Evolutionary conservation across 2,888 invertebrate genomes (phyloP).

Genomic region (Noctua comes): DNA sequence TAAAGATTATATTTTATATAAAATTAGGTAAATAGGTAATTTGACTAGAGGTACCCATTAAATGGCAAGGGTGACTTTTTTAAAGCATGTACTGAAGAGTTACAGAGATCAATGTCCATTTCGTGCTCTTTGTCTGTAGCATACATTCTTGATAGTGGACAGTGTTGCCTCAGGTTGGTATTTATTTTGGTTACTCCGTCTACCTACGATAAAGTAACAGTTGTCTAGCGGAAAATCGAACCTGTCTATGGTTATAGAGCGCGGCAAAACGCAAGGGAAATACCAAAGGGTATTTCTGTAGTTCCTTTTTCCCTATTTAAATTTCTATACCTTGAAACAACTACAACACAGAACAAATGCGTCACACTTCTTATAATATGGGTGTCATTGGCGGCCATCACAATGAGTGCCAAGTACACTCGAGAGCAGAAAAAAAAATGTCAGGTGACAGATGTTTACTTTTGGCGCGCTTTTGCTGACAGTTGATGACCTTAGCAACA

Average conservation of each 20-base stretch:
- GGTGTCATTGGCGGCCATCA: constrained; percentile 19
- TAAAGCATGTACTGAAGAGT: too few relatives aligned
- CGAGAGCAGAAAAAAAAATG: constrained; percentile 17
- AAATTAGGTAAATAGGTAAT: too few relatives aligned
- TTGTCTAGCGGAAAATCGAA: not conserved
- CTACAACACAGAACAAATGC: not conserved
- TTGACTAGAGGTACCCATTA: too few relatives aligned
- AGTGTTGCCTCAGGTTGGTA: too few relatives aligned
- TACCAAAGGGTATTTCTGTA: too few relatives aligned
- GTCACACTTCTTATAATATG: constrained; percentile 5
- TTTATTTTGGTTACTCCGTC: not conserved
- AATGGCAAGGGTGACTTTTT: too few relatives aligned
- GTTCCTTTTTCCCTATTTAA: not conserved
- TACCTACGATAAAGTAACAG: not conserved
- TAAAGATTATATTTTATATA: too few relatives aligned
- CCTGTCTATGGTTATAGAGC: not conserved
- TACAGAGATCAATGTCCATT: too few relatives aligned
- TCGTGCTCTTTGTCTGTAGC: too few relatives aligned
- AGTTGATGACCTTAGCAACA: constrained; percentile 7
- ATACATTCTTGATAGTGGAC: too few relatives aligned
- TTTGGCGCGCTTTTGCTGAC: not conserved
- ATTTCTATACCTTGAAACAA: not conserved
- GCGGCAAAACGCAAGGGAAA: not conserved
- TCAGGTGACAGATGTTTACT: constrained; percentile 19
- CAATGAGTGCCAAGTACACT: constrained; percentile 33